Evolutionary conservation across 2,888 invertebrate genomes (phyloP).

Genomic region (Eremobia ochroleuca): DNA sequence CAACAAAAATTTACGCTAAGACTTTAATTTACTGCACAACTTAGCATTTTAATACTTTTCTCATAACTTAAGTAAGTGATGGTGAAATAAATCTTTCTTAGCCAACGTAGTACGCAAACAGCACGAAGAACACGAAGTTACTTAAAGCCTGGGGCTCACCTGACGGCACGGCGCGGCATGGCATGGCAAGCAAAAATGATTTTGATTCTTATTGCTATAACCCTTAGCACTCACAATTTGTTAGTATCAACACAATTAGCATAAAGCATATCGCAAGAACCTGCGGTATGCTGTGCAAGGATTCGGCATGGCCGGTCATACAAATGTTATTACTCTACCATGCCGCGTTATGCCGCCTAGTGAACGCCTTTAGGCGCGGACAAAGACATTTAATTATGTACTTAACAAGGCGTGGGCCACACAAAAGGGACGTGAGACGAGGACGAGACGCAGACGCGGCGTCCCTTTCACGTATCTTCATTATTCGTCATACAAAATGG

Average conservation of each 20-base stretch:
- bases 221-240: neutral
- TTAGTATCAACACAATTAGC: too few species aligned
- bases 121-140: constrained; percentile 9
- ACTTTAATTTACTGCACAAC: too few species aligned
- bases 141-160: neutral
- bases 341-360: neutral
- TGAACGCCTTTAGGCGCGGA: neutral
- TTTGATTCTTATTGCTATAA: neutral
- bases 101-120: neutral
- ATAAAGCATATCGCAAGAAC: too few species aligned
- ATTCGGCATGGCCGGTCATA: neutral
- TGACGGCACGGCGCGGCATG: neutral
- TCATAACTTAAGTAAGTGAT: neutral
- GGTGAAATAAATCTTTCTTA: constrained; percentile 6
- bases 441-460: neutral
- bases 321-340: neutral
- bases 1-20: too few species aligned
- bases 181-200: neutral
- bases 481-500: neutral
- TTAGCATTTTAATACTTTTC: too few species aligned
- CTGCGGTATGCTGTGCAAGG: too few species aligned
- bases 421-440: neutral
- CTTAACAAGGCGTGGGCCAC: neutral
- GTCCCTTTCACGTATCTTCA: neutral
- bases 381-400: neutral